Evolutionary conservation across 2,888 invertebrate genomes (phyloP).

Genomic region (Hydrotaea cyrtoneurina): DNA sequence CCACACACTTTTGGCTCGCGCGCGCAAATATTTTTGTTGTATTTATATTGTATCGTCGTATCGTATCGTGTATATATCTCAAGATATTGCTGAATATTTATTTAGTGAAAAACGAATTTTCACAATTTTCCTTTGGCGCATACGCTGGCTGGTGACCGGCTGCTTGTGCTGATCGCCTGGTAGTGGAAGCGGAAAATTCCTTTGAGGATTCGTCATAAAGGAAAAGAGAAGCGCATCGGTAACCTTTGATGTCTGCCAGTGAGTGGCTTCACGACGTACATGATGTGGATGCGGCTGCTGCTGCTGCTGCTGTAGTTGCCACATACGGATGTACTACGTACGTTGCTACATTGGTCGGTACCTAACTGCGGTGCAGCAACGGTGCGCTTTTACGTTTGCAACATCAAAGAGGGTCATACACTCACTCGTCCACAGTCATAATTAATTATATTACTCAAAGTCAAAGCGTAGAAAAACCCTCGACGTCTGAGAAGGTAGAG

Average conservation of each 20-base stretch:
- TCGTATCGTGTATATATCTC: conserved; percentile 8
- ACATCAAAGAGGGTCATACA: conserved; percentile 37
- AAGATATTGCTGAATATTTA: conserved; percentile 40
- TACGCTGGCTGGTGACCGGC: conserved; percentile 67
- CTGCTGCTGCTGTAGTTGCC: background rate
- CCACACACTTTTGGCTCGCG: conserved; percentile 61
- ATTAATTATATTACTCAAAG: conserved; percentile 35
- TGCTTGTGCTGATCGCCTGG: conserved; percentile 74
- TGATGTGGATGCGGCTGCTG: background rate
- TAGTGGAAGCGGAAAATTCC: conserved; percentile 80
- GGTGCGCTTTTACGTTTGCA: conserved; percentile 25
- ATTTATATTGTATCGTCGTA: background rate
- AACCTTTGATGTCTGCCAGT: conserved; percentile 74
- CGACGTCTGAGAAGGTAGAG: background rate
- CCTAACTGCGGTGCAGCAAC: background rate
- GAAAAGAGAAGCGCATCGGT: conserved; percentile 73
- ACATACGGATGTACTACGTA: background rate
- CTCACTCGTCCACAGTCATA: conserved; percentile 13
- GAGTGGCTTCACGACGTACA: background rate
- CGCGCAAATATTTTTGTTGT: conserved; percentile 46
- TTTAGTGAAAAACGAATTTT: conserved; percentile 60
- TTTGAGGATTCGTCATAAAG: conserved; percentile 79
- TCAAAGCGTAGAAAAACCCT: conserved; percentile 4
- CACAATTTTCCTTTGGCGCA: conserved; percentile 64
- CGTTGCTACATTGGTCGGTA: background rate